Evolutionary conservation across 1,140 invertebrate genomes (phyloP).

Genomic region (Mylabris phalerata): DNA sequence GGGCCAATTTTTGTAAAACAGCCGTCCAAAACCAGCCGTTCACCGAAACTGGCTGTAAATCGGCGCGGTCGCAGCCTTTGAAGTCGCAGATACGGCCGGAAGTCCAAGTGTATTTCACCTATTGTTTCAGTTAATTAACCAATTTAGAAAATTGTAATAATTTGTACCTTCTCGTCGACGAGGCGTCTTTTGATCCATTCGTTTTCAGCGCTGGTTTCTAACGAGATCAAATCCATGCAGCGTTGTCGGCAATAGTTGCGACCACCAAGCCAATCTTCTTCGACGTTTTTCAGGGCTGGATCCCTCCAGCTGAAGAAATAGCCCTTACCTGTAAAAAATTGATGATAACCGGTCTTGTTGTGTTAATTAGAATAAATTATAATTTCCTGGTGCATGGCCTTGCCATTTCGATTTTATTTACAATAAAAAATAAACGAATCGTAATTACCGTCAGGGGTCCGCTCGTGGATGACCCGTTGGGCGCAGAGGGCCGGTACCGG

Average conservation of each 20-base stretch:
- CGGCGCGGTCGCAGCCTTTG: constrained; percentile 71
- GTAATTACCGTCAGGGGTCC: constrained; percentile 53
- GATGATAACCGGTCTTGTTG: neutral
- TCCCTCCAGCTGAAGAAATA: constrained; percentile 80
- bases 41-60: constrained; percentile 65
- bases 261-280: constrained; percentile 72
- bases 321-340: constrained; percentile 50
- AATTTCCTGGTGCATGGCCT: neutral
- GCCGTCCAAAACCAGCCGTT: constrained; percentile 88
- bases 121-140: neutral
- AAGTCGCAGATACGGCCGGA: constrained; percentile 77
- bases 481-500: constrained; percentile 66
- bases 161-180: constrained; percentile 62
- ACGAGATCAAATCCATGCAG: constrained; percentile 78
- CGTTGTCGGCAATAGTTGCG: constrained; percentile 76
- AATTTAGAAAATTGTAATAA: neutral
- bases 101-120: constrained; percentile 81
- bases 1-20: constrained; percentile 69
- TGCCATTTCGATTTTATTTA: neutral
- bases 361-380: neutral
- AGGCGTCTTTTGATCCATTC: constrained; percentile 73
- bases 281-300: constrained; percentile 58
- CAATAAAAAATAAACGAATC: neutral
- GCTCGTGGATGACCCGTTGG: constrained; percentile 59
- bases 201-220: constrained; percentile 75